phyloP scores from a whole-genome alignment of 2,797 vertebrate species.

The Rachycentron canadum region DNA sequence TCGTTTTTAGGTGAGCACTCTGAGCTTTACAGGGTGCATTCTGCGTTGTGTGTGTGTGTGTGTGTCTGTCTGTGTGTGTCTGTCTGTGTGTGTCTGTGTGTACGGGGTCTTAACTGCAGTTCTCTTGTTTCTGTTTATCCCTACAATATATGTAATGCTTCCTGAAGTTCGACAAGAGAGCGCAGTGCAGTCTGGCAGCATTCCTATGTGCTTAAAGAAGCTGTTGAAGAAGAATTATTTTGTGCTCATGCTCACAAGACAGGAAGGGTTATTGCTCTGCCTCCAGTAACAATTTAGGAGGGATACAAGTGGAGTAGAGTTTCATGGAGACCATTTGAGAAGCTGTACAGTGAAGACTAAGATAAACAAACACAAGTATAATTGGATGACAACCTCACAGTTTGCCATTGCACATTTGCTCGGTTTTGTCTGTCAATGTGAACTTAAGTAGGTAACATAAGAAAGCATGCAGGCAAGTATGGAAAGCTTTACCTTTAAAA shows the following conservation, averaged over 20 bases:
- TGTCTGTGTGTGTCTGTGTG: too few relatives aligned
- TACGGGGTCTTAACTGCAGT: conserved; percentile 10
- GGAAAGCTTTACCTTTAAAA: conserved; percentile 11
- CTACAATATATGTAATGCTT: conserved; percentile 57
- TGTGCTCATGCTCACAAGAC: conserved; percentile 46
- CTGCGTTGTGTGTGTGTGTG: conserved; percentile 17
- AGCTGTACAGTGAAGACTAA: conserved; percentile 25
- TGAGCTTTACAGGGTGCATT: conserved; percentile 10
- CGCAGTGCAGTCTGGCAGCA: conserved; percentile 48
- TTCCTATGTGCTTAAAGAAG: conserved; percentile 53
- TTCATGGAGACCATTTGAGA: conserved; percentile 46
- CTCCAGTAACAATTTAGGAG: conserved; percentile 36
- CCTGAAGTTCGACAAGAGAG: conserved; percentile 50
- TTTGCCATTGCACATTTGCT: conserved; percentile 30
- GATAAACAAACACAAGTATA: conserved; percentile 58
- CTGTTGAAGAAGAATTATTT: conserved; percentile 54
- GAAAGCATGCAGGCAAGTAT: conserved; percentile 12
- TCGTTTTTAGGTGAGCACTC: conserved; percentile 46
- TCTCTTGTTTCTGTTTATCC: conserved; percentile 70
- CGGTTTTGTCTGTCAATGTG: conserved; percentile 28
- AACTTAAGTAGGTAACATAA: conserved; percentile 26
- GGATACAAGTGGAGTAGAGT: conserved; percentile 37
- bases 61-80: conserved; percentile 15
- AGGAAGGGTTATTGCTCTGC: conserved; percentile 41
- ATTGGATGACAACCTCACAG: conserved; percentile 36